phyloP scores from a whole-genome alignment of 1,140 invertebrate genomes.

The Mylabris phalerata region DNA sequence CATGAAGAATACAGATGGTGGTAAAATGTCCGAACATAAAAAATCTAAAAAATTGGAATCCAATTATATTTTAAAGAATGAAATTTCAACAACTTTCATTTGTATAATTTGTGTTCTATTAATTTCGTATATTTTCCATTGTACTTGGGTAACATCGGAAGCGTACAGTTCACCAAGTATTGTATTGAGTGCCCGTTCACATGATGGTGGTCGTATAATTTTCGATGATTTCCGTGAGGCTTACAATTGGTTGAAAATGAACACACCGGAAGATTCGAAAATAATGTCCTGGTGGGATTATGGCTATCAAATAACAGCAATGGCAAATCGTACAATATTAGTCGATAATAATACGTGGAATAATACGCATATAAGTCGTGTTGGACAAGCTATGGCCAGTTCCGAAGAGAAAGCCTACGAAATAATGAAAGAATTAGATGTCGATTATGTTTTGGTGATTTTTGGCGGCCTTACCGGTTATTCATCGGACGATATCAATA shows the following conservation, averaged over 20 bases:
- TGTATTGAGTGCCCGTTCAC: slow-evolving; percentile 88
- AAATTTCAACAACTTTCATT: slow-evolving; percentile 83
- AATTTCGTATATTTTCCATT: slow-evolving; percentile 90
- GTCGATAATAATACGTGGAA: slow-evolving; percentile 99
- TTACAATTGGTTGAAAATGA: slow-evolving; percentile 97
- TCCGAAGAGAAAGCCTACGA: slow-evolving; percentile 94
- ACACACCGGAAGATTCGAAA: slow-evolving; percentile 89
- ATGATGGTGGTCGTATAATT: slow-evolving; percentile 91
- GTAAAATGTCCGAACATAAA: slow-evolving; percentile 46
- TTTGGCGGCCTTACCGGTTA: slow-evolving; percentile 98
- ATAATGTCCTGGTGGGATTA: slow-evolving; percentile 99
- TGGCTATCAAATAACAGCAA: slow-evolving; percentile 98
- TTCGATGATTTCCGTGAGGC: slow-evolving; percentile 97
- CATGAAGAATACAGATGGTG: slow-evolving; percentile 75
- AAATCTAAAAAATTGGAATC: slow-evolving; percentile 71
- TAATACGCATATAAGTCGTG: slow-evolving; percentile 91
- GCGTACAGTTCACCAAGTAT: slow-evolving; percentile 97
- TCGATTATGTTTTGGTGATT: slow-evolving; percentile 96
- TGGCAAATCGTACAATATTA: slow-evolving; percentile 96
- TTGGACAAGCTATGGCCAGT: slow-evolving; percentile 96
- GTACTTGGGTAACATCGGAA: slow-evolving; percentile 99
- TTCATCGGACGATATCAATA: slow-evolving; percentile 97
- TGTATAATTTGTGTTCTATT: slow-evolving; percentile 77
- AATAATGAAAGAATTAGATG: slow-evolving; percentile 95
- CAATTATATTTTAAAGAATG: slow-evolving; percentile 79